phyloP scores from a whole-genome alignment of 2,113 vertebrate species.

The Coryphaenoides rupestris region DNA sequence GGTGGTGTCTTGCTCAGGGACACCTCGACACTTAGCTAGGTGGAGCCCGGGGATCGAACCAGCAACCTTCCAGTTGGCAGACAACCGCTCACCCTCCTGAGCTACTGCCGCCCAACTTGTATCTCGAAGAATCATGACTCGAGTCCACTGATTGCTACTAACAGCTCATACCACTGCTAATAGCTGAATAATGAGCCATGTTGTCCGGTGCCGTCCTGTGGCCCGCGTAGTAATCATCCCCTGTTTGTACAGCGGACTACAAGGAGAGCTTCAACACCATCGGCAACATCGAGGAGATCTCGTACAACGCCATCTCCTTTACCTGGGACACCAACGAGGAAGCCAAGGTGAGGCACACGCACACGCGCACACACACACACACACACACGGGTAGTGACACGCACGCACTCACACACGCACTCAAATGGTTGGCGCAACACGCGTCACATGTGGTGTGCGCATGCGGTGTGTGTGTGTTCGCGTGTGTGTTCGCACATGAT shows the following conservation, averaged over 20 bases:
- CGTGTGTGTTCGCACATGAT: neutral
- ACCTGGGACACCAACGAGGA: constrained; percentile 98
- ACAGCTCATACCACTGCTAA: too few species aligned
- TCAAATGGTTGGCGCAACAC: neutral
- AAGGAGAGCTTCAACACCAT: constrained; percentile 99
- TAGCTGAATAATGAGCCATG: too few species aligned
- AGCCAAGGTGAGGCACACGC: constrained; percentile 82
- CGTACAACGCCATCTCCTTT: constrained; percentile 97
- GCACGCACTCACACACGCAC: constrained; percentile 7
- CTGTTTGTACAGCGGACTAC: constrained; percentile 83
- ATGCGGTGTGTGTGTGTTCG: neutral
- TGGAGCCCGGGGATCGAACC: too few species aligned
- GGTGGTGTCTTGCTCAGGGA: too few species aligned
- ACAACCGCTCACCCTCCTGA: too few species aligned
- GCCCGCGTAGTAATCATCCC: too few species aligned
- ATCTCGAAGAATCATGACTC: too few species aligned
- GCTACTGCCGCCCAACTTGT: too few species aligned
- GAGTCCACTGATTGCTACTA: too few species aligned
- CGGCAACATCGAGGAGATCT: constrained; percentile 97
- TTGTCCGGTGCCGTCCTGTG: too few species aligned
- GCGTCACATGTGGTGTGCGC: constrained; percentile 21
- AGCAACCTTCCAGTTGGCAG: too few species aligned
- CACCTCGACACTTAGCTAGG: too few species aligned
- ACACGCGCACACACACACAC: neutral
- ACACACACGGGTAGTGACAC: constrained; percentile 7